Conservation (phyloP, 2,888 invertebrate genomes). For the Luperina nickerlii region DNA sequence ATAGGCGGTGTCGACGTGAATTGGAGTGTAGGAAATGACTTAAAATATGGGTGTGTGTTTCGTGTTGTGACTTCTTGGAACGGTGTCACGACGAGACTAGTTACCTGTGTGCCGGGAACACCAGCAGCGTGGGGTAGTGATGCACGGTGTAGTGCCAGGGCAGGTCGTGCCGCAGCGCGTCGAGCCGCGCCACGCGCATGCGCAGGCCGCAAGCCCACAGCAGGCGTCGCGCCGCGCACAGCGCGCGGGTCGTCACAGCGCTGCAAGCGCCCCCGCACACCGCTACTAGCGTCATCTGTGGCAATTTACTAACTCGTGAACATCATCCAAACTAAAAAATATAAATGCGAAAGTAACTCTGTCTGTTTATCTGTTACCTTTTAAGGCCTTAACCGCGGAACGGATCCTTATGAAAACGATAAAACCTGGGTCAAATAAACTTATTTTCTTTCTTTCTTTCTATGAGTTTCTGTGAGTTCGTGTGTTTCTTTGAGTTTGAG, state of each 20-base stretch:
- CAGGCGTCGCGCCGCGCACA: conserved; percentile 92
- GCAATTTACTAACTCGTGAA: not conserved
- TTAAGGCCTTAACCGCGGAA: not conserved
- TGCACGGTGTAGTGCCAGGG: conserved; percentile 96
- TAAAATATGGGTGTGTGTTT: not conserved
- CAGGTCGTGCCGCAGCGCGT: conserved; percentile 95
- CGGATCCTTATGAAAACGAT: too few relatives aligned
- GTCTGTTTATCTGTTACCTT: not conserved
- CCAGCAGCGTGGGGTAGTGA: conserved; percentile 94
- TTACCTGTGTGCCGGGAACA: conserved; percentile 93
- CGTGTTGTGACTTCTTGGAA: not conserved
- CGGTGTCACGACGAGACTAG: not conserved
- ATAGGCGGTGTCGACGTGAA: not conserved
- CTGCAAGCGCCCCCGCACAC: conserved; percentile 95
- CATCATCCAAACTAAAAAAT: not conserved
- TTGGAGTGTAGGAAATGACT: not conserved
- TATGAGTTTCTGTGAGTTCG: too few relatives aligned
- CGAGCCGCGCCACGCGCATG: conserved; percentile 91
- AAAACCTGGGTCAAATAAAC: too few relatives aligned
- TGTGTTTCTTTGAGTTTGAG: too few relatives aligned
- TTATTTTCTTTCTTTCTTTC: too few relatives aligned
- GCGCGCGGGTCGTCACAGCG: conserved; percentile 92
- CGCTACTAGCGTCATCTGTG: conserved; percentile 92
- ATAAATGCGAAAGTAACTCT: not conserved
- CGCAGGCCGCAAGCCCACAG: conserved; percentile 86